A percentile compares a stretch with the other conserved stretches of the same genome.
Evolutionary conservation across 2,113 vertebrate species (phyloP).

Genomic region (Anguilla japonica): DNA sequence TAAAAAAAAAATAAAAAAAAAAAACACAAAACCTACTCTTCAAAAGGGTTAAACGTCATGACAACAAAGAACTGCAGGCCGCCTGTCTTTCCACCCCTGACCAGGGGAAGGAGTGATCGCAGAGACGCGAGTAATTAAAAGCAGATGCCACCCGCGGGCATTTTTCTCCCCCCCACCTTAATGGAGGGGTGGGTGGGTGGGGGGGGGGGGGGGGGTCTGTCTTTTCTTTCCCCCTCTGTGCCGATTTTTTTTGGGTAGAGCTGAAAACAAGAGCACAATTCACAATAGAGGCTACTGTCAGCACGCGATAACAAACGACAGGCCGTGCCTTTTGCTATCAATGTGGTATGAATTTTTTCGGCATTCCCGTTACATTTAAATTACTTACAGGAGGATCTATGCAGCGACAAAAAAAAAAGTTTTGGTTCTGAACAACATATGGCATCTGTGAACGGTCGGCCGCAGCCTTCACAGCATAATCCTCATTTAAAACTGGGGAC

Average conservation of each 20-base stretch:
- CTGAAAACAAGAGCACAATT: background rate
- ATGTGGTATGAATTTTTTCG: too few species aligned
- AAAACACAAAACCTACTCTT: too few species aligned
- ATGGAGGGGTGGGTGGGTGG: background rate
- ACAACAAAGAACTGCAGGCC: constrained; percentile 27
- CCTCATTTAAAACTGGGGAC: too few species aligned
- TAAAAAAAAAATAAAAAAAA: too few species aligned
- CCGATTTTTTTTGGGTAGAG: background rate
- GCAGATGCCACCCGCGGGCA: constrained; percentile 39
- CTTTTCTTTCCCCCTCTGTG: background rate
- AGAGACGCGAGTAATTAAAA: constrained; percentile 40
- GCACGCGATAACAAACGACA: background rate
- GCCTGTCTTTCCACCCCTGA: constrained; percentile 30
- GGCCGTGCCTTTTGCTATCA: background rate
- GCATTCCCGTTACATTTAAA: too few species aligned
- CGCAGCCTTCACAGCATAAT: too few species aligned
- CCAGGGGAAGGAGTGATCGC: constrained; percentile 38
- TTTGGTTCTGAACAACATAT: too few species aligned
- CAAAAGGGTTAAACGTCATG: constrained; percentile 31
- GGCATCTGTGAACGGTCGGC: too few species aligned
- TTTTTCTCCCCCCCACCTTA: background rate
- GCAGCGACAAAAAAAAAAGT: too few species aligned
- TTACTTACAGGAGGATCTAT: too few species aligned
- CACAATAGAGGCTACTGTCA: background rate
- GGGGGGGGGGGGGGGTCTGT: background rate